Conservation (phyloP, 1,140 invertebrate genomes). For the Micrasema minimum region DNA sequence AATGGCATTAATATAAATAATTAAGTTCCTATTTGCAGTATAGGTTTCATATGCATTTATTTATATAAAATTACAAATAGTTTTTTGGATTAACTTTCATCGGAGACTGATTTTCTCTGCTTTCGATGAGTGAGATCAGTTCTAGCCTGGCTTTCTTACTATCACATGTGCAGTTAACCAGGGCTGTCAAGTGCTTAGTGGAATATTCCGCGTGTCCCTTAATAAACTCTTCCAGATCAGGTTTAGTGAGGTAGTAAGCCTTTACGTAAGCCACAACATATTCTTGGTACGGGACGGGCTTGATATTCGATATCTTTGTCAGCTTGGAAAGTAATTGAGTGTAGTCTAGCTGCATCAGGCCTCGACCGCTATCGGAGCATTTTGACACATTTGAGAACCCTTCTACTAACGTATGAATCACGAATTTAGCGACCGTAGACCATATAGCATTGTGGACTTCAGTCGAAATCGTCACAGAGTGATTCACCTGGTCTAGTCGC, state of each 20-base stretch:
- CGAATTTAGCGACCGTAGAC: slow-evolving; percentile 86
- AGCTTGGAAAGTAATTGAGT: slow-evolving; percentile 93
- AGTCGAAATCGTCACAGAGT: slow-evolving; percentile 75
- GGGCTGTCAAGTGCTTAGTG: slow-evolving; percentile 83
- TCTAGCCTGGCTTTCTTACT: slow-evolving; percentile 87
- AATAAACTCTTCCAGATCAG: slow-evolving; percentile 89
- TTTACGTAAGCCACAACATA: slow-evolving; percentile 96
- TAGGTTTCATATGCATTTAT: no score
- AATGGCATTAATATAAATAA: no score
- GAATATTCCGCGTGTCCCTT: slow-evolving; percentile 91
- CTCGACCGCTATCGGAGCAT: slow-evolving; percentile 95
- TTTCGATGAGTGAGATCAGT: slow-evolving; percentile 78
- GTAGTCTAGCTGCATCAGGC: slow-evolving; percentile 97
- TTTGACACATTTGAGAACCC: slow-evolving; percentile 92
- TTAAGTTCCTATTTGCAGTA: no score
- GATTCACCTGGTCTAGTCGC: slow-evolving; percentile 76
- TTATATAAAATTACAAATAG: no score
- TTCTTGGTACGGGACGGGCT: slow-evolving; percentile 88
- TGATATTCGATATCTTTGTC: slow-evolving; percentile 83
- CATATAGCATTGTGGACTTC: slow-evolving; percentile 81
- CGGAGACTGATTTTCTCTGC: slow-evolving; percentile 51
- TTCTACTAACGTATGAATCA: slow-evolving; percentile 90
- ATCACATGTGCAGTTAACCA: slow-evolving; percentile 88
- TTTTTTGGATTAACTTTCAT: slow-evolving; percentile 7
- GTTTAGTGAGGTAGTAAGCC: slow-evolving; percentile 93